Base-by-base conservation (phyloP, 1,140 invertebrate species). In the Drosophila serrata region DNA sequence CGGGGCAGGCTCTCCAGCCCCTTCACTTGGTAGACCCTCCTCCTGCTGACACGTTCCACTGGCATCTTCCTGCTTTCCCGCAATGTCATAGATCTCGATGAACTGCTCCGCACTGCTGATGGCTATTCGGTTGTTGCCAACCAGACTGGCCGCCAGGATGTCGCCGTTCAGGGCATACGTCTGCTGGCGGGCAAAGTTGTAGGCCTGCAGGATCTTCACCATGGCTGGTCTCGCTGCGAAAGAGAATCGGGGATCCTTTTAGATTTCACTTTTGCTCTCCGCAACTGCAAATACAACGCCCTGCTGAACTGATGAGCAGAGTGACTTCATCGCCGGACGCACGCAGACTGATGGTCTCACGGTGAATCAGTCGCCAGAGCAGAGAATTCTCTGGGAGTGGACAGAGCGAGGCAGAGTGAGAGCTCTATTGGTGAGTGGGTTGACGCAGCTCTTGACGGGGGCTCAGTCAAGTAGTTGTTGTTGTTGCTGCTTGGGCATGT, bases 31-130 rank as follows among this genome's bases (percentile, higher is more conserved):
- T 29, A 33, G 56, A 9, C 49, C 64, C 8, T 70, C 72, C 8
- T 74, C 59, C 12, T 58, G 12, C n/a, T 58, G 12, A 9, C 43
- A 51, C 40, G 15, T 15, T 22, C 45, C 45, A 31, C 29, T 45
- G 12, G 24, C 35, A 15, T 85, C 77, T 45, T 63, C 63, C 37
- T 68, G 87, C 49, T 92, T 92, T 4, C 82, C 88, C 29, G 73
- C 88, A 40, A 92, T 88, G 55, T 92, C 91, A 58, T 92, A 92
- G 48, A 92, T 92, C 63, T 92, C 91, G 7, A 92, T 92, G 45
- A 92, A 92, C 62, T 91, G 91, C 53, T 92, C 91, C 11, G 91
- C 91, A 62, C 91, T 92, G 60, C 91, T 92, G 24, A 92, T 85
- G 39, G 91, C 91, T 58, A 92, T 92, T 22, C 88, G 78, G 74